phyloP scores from a whole-genome alignment of 2,888 invertebrate species.

The Mimas tiliae region DNA sequence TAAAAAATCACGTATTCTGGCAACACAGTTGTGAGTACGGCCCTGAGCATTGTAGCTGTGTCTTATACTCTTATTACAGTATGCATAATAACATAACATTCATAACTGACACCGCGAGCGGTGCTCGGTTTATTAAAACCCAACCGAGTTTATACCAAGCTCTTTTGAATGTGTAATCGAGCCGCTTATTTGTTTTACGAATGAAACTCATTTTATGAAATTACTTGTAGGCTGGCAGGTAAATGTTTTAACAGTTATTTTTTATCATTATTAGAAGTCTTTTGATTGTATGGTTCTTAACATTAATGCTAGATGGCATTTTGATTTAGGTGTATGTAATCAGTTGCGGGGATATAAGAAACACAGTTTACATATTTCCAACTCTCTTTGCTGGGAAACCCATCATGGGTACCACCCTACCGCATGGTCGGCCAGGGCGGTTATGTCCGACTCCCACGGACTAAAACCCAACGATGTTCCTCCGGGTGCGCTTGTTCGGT shows the following conservation, averaged over 20 bases:
- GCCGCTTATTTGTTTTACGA: slow-evolving; percentile 57
- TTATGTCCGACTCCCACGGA: too few relatives aligned
- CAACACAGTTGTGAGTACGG: slow-evolving; percentile 31
- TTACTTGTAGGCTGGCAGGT: slow-evolving; percentile 23
- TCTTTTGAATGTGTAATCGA: slow-evolving; percentile 65
- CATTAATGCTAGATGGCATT: not conserved
- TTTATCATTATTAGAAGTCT: slow-evolving; percentile 15
- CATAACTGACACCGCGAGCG: slow-evolving; percentile 62
- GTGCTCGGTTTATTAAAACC: slow-evolving; percentile 66
- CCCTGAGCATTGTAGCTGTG: slow-evolving; percentile 56
- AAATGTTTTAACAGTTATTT: slow-evolving; percentile 20
- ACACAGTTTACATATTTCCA: not conserved
- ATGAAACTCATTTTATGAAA: slow-evolving; percentile 44
- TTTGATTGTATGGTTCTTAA: slow-evolving; percentile 1
- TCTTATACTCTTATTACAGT: slow-evolving; percentile 56
- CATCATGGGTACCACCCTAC: too few relatives aligned
- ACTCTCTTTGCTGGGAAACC: too few relatives aligned
- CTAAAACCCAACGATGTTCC: too few relatives aligned
- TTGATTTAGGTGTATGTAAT: too few relatives aligned
- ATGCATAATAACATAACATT: slow-evolving; percentile 70
- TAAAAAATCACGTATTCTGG: slow-evolving; percentile 31
- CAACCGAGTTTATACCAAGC: slow-evolving; percentile 51
- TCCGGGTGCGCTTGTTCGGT: too few relatives aligned
- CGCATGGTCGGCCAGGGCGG: too few relatives aligned
- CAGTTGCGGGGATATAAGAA: not conserved